These are phyloP conservation scores for Euzophera pinguis DNA, from an alignment of 2,888 invertebrate genomes.

Conservation along the genomic window DNA sequence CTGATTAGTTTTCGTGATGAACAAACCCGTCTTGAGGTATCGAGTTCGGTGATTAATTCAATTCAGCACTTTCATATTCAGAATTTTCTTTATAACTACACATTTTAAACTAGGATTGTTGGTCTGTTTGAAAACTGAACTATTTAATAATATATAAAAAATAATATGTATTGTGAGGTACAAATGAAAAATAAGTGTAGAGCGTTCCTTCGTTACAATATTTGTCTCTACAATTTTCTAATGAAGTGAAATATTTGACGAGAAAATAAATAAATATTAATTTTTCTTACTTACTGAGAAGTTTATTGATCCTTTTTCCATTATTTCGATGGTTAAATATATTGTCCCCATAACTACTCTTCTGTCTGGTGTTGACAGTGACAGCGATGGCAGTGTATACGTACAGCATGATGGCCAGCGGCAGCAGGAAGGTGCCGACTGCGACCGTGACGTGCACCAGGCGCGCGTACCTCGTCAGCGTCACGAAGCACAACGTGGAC, in stretches of 20 bases:
- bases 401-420: slow-evolving; percentile 46
- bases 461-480: slow-evolving; percentile 40
- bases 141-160: no score
- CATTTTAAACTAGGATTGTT: no score
- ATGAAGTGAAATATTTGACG: no score
- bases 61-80: no score
- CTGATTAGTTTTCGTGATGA: not conserved
- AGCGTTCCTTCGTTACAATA: no score
- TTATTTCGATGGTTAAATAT: slow-evolving; percentile 49
- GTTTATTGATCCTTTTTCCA: slow-evolving; percentile 50
- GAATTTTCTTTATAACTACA: no score
- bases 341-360: slow-evolving; percentile 30
- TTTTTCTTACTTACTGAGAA: slow-evolving; percentile 56
- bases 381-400: slow-evolving; percentile 51
- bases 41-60: no score
- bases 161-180: no score
- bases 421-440: slow-evolving; percentile 44
- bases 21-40: not conserved
- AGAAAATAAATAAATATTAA: no score
- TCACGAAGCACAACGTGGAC: slow-evolving; percentile 34
- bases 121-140: no score
- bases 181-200: no score
- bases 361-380: slow-evolving; percentile 42
- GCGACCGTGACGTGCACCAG: slow-evolving; percentile 44
- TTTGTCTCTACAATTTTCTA: no score